Evolutionary conservation across 2,797 vertebrate species (phyloP).

Genomic region (Darevskia nairensis): DNA sequence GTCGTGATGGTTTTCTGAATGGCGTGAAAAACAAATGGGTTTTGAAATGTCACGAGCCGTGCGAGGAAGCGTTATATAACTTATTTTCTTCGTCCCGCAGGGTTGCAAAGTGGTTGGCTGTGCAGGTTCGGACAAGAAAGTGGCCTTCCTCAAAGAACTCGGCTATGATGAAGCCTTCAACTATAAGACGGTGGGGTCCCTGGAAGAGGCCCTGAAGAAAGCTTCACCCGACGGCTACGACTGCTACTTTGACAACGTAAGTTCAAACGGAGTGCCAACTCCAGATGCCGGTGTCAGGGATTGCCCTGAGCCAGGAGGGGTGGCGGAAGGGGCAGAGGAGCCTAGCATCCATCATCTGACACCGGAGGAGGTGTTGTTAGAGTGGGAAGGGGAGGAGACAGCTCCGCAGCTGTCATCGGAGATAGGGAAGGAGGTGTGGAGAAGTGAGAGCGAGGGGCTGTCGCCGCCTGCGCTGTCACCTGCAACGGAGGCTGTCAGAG

Average conservation of each 20-base stretch:
- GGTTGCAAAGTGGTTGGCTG: slow-evolving; percentile 92
- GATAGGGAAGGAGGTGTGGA: no score
- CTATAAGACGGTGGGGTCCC: slow-evolving; percentile 88
- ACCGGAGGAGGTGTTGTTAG: no score
- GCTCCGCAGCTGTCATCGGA: no score
- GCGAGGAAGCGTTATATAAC: no score
- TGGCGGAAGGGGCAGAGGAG: no score
- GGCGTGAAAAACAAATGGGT: background rate
- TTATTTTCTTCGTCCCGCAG: slow-evolving; percentile 61
- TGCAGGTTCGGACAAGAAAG: slow-evolving; percentile 87
- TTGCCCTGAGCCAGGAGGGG: no score
- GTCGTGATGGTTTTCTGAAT: background rate
- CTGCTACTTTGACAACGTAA: slow-evolving; percentile 94
- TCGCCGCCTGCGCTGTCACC: no score
- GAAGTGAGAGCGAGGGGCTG: no score
- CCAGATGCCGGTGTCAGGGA: no score
- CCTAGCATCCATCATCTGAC: no score
- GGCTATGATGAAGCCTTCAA: slow-evolving; percentile 92
- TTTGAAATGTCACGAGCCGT: background rate
- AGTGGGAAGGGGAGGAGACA: no score
- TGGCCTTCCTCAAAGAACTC: slow-evolving; percentile 86
- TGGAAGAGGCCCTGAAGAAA: slow-evolving; percentile 85
- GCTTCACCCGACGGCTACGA: slow-evolving; percentile 90
- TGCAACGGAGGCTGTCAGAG: no score
- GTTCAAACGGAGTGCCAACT: slow-evolving; percentile 48